Conservation (phyloP, 2,113 vertebrate species). For the Periophthalmodon schlosseri region DNA sequence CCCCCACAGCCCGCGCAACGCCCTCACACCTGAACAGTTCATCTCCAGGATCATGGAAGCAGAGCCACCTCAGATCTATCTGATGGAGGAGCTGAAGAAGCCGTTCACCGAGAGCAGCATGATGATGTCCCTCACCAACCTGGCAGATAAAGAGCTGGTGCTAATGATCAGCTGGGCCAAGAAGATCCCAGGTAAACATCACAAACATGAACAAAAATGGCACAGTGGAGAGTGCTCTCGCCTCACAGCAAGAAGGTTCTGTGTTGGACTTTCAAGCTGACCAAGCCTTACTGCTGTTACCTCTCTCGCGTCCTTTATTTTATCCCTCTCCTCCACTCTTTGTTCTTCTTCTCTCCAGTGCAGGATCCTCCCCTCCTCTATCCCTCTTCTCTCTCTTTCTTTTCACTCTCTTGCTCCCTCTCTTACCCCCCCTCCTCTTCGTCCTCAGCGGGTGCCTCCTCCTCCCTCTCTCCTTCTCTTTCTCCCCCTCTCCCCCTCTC, state of each 20-base stretch:
- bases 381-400: no score
- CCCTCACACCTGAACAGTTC: slow-evolving; percentile 87
- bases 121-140: slow-evolving; percentile 97
- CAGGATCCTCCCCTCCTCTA: no score
- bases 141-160: slow-evolving; percentile 94
- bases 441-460: not conserved
- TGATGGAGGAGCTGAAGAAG: slow-evolving; percentile 84
- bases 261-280: no score
- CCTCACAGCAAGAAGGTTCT: no score
- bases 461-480: not conserved
- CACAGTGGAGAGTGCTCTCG: no score
- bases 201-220: no score
- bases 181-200: slow-evolving; percentile 87
- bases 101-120: slow-evolving; percentile 94
- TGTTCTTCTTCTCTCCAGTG: no score
- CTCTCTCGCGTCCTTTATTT: no score
- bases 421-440: no score
- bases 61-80: slow-evolving; percentile 88
- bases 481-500: not conserved
- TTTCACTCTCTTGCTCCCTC: no score
- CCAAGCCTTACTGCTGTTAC: no score
- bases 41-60: slow-evolving; percentile 89
- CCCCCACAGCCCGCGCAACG: slow-evolving; percentile 52
- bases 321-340: no score
- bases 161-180: slow-evolving; percentile 99